phyloP scores from a whole-genome alignment of 2,113 vertebrate species.

The Myotis davidii region DNA sequence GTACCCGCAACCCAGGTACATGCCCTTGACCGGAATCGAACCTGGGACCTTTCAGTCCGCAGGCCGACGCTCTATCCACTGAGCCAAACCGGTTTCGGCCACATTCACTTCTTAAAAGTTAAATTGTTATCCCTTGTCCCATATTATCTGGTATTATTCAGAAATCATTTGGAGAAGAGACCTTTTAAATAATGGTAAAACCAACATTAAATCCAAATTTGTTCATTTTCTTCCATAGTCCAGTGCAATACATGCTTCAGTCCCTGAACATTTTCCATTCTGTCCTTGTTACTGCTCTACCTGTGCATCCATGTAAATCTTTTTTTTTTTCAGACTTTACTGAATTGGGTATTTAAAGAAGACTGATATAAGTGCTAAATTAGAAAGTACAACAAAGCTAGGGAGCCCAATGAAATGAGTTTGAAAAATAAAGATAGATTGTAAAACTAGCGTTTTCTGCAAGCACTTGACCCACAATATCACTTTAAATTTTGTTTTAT shows the following conservation, averaged over 20 bases:
- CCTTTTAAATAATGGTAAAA: slow-evolving; percentile 9
- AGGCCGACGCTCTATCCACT: too few species aligned
- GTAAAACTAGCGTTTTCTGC: background rate
- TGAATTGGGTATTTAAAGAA: background rate
- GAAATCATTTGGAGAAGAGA: background rate
- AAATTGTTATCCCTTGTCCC: background rate
- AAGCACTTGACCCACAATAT: background rate
- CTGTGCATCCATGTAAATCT: background rate
- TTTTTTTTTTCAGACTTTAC: background rate
- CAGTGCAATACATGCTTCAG: background rate
- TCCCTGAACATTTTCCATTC: background rate
- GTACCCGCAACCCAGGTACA: too few species aligned
- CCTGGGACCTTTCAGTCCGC: too few species aligned
- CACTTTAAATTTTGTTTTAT: background rate
- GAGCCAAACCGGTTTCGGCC: too few species aligned
- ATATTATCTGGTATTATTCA: background rate
- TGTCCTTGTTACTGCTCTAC: background rate
- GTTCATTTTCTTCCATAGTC: background rate
- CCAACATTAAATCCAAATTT: background rate
- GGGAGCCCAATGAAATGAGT: background rate
- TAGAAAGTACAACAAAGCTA: slow-evolving; percentile 11
- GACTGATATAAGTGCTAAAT: background rate
- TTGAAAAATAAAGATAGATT: slow-evolving; percentile 17
- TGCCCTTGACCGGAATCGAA: too few species aligned
- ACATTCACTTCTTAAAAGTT: background rate